A percentile compares a stretch with the other conserved stretches of the same genome.
Evolutionary conservation across 1,140 invertebrate species (phyloP).

Genomic region (Contarinia nasturtii): DNA sequence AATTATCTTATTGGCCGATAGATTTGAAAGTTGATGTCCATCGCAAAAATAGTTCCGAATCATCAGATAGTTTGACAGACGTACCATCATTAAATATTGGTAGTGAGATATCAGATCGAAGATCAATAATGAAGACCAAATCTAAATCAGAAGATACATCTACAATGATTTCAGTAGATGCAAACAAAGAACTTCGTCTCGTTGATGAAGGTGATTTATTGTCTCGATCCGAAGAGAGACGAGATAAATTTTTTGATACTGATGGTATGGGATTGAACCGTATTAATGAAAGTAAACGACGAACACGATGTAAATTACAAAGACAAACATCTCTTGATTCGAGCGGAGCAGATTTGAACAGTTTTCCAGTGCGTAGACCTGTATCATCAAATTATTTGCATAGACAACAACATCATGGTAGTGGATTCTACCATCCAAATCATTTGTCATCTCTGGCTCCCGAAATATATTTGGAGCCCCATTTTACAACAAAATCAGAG

Average conservation of each 20-base stretch:
- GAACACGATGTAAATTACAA: conserved; percentile 1
- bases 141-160: neutral
- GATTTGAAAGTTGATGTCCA: conserved; percentile 85
- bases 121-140: neutral
- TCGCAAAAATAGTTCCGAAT: conserved; percentile 75
- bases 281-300: neutral
- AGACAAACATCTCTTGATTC: conserved; percentile 2
- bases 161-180: neutral
- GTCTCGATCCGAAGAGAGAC: conserved; percentile 3
- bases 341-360: conserved; percentile 6
- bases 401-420: conserved; percentile 10
- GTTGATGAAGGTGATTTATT: neutral
- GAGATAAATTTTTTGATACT: conserved; percentile 1
- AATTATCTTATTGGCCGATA: conserved; percentile 11
- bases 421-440: neutral
- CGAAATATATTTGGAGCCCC: neutral
- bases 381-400: conserved; percentile 19
- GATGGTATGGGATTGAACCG: neutral
- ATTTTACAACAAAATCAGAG: neutral
- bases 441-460: neutral
- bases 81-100: neutral
- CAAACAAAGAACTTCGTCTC: neutral
- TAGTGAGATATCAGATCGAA: neutral
- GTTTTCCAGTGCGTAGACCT: neutral
- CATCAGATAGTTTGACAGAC: conserved; percentile 27